A percentile compares a stretch with the other conserved stretches of the same genome.
Evolutionary conservation across 2,888 invertebrate species (phyloP).

Genomic region (Xiphydria camelus): DNA sequence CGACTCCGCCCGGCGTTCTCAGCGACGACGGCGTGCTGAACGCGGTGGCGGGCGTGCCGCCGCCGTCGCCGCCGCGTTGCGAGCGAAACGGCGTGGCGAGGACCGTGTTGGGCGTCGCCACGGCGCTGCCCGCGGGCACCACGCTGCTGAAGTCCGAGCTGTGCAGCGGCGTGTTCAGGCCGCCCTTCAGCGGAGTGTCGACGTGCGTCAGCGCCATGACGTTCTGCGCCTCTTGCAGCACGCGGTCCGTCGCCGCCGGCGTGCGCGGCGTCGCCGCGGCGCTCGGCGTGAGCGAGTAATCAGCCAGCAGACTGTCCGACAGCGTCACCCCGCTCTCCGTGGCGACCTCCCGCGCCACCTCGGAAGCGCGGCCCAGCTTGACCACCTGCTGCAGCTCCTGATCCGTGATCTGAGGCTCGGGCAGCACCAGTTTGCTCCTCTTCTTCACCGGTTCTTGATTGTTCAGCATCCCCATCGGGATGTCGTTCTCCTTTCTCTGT

Average conservation of each 20-base stretch:
- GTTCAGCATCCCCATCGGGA: slow-evolving; percentile 86
- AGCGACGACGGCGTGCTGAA: slow-evolving; percentile 64
- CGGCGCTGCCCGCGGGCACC: slow-evolving; percentile 70
- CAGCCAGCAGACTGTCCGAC: slow-evolving; percentile 85
- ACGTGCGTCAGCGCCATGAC: slow-evolving; percentile 98
- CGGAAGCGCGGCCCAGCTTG: slow-evolving; percentile 87
- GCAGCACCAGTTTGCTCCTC: slow-evolving; percentile 92
- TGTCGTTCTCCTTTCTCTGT: slow-evolving; percentile 93
- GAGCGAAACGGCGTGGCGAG: slow-evolving; percentile 85
- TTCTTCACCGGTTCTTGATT: slow-evolving; percentile 89
- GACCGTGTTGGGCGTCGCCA: slow-evolving; percentile 89
- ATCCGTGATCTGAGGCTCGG: slow-evolving; percentile 96
- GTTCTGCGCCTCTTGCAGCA: slow-evolving; percentile 95
- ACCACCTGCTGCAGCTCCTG: slow-evolving; percentile 88
- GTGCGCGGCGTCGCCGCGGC: slow-evolving; percentile 79
- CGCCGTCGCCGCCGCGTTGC: slow-evolving; percentile 69
- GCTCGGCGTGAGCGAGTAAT: slow-evolving; percentile 79
- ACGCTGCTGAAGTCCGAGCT: slow-evolving; percentile 87
- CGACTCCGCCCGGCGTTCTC: slow-evolving; percentile 61
- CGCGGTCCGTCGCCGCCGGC: slow-evolving; percentile 81
- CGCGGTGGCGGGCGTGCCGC: slow-evolving; percentile 58
- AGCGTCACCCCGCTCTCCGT: slow-evolving; percentile 76
- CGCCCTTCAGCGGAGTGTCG: slow-evolving; percentile 96
- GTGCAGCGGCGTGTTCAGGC: slow-evolving; percentile 90
- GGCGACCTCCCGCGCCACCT: slow-evolving; percentile 86